Conservation (phyloP, 2,797 vertebrate genomes). For the Scarus forsteni region DNA sequence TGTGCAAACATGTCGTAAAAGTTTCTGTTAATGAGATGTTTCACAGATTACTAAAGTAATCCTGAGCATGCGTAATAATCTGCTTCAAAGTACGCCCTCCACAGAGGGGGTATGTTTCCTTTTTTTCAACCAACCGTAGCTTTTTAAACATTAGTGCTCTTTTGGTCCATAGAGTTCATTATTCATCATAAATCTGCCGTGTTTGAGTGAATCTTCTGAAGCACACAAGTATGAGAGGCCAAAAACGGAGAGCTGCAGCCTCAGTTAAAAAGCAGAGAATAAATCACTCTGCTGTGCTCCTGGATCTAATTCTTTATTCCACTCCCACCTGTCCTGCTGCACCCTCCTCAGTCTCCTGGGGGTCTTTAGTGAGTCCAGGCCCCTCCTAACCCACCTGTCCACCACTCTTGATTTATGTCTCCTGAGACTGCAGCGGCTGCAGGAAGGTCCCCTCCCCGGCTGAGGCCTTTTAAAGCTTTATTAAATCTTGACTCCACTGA, state of each 20-base stretch:
- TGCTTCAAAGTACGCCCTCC: too few relatives aligned
- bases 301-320: conserved; percentile 57
- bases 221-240: background rate
- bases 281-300: conserved; percentile 36
- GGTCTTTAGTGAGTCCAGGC: conserved; percentile 65
- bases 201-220: background rate
- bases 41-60: too few relatives aligned
- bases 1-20: too few relatives aligned
- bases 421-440: conserved; percentile 43
- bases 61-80: too few relatives aligned
- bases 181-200: background rate
- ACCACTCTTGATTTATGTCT: conserved; percentile 67
- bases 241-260: background rate
- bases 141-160: too few relatives aligned
- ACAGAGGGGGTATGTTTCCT: too few relatives aligned
- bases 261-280: conserved; percentile 3
- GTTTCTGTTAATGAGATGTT: too few relatives aligned
- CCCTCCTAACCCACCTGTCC: conserved; percentile 74
- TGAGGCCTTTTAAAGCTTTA: conserved; percentile 6
- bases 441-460: conserved; percentile 19
- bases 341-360: conserved; percentile 57
- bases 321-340: conserved; percentile 66
- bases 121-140: too few relatives aligned
- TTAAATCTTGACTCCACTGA: background rate
- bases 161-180: background rate